phyloP scores from a whole-genome alignment of 1,140 invertebrate genomes.

The Zaprionus lachaisei region DNA sequence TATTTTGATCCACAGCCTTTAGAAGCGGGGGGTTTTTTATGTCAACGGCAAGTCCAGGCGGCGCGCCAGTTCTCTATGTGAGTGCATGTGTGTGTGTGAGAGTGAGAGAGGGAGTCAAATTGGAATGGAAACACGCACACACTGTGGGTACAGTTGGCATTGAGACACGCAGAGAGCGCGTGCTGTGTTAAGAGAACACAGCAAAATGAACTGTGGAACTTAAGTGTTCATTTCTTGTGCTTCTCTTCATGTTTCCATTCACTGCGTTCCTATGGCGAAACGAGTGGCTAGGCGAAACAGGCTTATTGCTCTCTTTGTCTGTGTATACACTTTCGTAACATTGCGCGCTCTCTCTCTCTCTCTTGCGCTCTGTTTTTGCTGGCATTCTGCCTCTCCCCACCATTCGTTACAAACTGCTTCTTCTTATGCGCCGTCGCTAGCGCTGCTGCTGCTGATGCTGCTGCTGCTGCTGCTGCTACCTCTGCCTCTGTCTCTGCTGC shows the following conservation, averaged over 20 bases:
- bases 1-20: conserved; percentile 70
- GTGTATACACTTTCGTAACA: conserved; percentile 76
- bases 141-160: conserved; percentile 67
- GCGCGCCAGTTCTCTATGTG: neutral
- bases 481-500: conserved; percentile 8
- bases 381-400: conserved; percentile 72
- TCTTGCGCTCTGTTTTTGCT: conserved; percentile 65
- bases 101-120: conserved; percentile 26
- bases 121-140: conserved; percentile 53
- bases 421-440: conserved; percentile 51
- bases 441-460: conserved; percentile 4
- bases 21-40: conserved; percentile 57
- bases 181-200: conserved; percentile 32
- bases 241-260: conserved; percentile 45
- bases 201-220: conserved; percentile 66
- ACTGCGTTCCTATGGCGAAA: conserved; percentile 40
- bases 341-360: conserved; percentile 22
- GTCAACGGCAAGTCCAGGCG: conserved; percentile 68
- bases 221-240: conserved; percentile 42
- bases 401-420: conserved; percentile 81
- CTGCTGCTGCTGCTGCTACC: neutral
- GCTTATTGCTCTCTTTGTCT: conserved; percentile 53
- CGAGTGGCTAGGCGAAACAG: conserved; percentile 14
- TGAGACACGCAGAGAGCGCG: conserved; percentile 63
- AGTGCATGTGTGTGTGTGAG: neutral